Percentiles rank a stretch among this genome's conserved stretches.
Evolutionary conservation across 2,113 vertebrate species (phyloP).

Genomic region (Nerophis lumbriciformis): DNA sequence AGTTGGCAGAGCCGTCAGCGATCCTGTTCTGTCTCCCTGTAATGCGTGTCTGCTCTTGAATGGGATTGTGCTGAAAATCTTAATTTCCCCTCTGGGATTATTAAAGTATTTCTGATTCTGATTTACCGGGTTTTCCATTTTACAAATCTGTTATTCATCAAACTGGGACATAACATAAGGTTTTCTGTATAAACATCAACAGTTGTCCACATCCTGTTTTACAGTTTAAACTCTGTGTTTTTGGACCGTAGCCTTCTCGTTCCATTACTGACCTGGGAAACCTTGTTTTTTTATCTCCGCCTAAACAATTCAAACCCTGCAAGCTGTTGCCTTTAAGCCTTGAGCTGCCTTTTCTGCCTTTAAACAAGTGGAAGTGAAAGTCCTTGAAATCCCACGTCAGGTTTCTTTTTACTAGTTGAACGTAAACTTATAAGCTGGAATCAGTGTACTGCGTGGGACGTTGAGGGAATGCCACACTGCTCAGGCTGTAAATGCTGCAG

Average conservation of each 20-base stretch:
- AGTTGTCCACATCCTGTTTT: background rate
- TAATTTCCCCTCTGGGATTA: no score
- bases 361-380: background rate
- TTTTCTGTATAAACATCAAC: conserved; percentile 4
- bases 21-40: no score
- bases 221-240: conserved; percentile 7
- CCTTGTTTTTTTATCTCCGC: conserved; percentile 1
- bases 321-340: background rate
- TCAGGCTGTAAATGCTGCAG: conserved; percentile 23
- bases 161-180: background rate
- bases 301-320: conserved; percentile 6
- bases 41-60: no score
- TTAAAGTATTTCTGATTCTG: no score
- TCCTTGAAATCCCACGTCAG: conserved; percentile 10
- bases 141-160: no score
- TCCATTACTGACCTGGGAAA: conserved; percentile 23
- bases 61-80: no score
- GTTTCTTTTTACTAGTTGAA: background rate
- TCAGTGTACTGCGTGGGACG: conserved; percentile 4
- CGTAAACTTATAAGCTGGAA: conserved; percentile 11
- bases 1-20: no score
- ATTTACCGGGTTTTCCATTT: no score
- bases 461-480: conserved; percentile 17
- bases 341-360: background rate
- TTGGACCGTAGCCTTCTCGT: conserved; percentile 10